Evolutionary conservation across 2,113 vertebrate species (phyloP).

Genomic region (Leptosomus discolor): DNA sequence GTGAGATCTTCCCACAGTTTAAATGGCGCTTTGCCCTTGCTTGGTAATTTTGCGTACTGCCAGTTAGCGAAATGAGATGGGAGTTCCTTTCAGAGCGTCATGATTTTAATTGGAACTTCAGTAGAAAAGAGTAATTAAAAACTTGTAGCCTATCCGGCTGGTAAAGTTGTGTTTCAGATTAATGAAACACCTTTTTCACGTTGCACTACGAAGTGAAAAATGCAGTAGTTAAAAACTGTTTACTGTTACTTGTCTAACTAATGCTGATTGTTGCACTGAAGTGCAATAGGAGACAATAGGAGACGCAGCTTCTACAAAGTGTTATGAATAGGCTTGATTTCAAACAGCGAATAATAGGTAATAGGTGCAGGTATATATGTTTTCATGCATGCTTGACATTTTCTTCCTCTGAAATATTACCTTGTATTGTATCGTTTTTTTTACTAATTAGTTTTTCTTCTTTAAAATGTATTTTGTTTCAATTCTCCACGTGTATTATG

Average conservation of each 20-base stretch:
- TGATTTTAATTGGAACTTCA: slow-evolving; percentile 41
- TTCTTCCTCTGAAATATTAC: not conserved
- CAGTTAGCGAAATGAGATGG: slow-evolving; percentile 25
- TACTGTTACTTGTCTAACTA: not conserved
- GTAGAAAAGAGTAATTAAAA: slow-evolving; percentile 19
- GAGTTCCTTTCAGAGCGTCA: not conserved
- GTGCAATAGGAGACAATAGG: not conserved
- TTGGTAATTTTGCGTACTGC: not conserved
- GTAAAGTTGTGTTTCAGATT: not conserved
- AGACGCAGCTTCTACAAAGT: not conserved
- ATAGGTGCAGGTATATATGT: not conserved
- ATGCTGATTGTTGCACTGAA: not conserved
- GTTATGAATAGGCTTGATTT: not conserved
- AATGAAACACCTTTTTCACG: not conserved
- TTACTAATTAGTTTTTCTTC: not conserved
- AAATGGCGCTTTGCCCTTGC: not conserved
- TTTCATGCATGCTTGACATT: not conserved
- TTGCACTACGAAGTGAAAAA: not conserved
- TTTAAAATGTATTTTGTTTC: not conserved
- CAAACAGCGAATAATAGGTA: not conserved
- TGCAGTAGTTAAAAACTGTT: not conserved
- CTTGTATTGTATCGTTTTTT: not conserved
- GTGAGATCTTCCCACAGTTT: not conserved
- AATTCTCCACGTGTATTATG: not conserved
- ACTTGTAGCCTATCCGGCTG: slow-evolving; percentile 9